Base-by-base conservation (phyloP, 1,140 invertebrate species). In the Dysdera silvatica region DNA sequence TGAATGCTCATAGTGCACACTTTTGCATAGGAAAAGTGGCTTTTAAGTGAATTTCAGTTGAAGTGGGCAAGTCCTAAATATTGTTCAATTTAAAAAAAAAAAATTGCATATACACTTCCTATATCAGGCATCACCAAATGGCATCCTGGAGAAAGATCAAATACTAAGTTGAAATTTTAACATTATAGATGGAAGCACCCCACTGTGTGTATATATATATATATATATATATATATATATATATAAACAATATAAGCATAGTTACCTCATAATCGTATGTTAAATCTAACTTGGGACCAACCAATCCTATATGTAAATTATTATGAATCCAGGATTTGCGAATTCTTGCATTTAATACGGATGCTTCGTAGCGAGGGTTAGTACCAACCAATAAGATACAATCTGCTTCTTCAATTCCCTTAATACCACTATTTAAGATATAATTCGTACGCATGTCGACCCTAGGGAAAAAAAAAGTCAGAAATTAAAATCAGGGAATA, bases 351-450 rank as follows among this genome's bases (percentile, higher is more conserved):
- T 99, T 99, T 16, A 99, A 80, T 7, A 99, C 76, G 7, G 97
- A 94, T n/a, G 97, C 95, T 80, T 99, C 96, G 74, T 90, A 95
- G 59, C 97, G 83, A 0, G 95, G 91, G 82, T 99, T 99, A 4
- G 93, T 95, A 64, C 96, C 97, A 70, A 99, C 85, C 3, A 99
- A 78, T 3, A 99, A 75, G 28, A 98, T 81, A 26, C 91, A 82
- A 80, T 99, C 97, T 14, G 94, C 88, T 69, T 97, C 86, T 59
- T 64, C 76, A 73, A 73, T 69, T 78, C 86, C 87, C 33, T 83
- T 82, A 68, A 98, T 97, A 70, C 81, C 86, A 31, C 87, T 87
- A 74, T 98, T 98, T 10, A 97, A 76, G 32, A 98, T 74, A 74
- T 98, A 98, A 68, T 85, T 95, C 4, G 88, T 90, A 58, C 95